Base-by-base conservation (phyloP, 2,113 vertebrate species). In the Poecile atricapillus region DNA sequence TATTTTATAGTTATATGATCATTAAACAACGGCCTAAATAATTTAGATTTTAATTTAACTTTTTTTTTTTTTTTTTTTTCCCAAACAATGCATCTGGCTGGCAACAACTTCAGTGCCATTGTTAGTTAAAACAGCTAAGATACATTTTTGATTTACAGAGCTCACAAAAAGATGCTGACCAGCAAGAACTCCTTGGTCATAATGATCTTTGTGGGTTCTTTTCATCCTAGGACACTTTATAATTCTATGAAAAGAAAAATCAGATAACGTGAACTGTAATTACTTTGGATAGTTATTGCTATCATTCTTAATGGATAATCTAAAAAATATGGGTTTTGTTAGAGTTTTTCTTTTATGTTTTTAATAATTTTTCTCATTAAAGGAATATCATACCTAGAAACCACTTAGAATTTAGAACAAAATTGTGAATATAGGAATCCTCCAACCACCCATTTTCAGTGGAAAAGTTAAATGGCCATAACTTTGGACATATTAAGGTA, bases 1-100 rank as follows among this genome's bases (percentile, higher is more conserved):
- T 95, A 94, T 95, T 93, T 96, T 77, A 58, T 81, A 30, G 28
- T 95, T 92, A 89, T 56, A 78, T 81, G 22, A 25, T 71, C 60
- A 87, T 87, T 97, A 85, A 95, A 87, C 53, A 92, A 53, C 33
- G 16, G 27, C 18, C 74, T 86, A 79, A 91, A 93, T 80, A 87
- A 93, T 75, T 50, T 52, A 60, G 16, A 13, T 35, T 89, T 69
- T 5, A 25, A n/a, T 63, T 39, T 39, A 31, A n/a, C n/a, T n/a
- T 47, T 70, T 33, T 50, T 30, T 49, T 59, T 28, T 33, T 49
- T 24, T 21, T 18, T 43, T 69, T 73, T 49, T 41, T 18, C 12
- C 2, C 58, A 63, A 89, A 37, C 9, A 65, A 52, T 46, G 7
- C 30, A 63, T 53, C 37, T 90, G 33, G 28, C 11, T 90, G 59